Evolutionary conservation across 1,140 invertebrate species (phyloP), one percentile per base, ranked within the genome.

Genomic region (Dryas iulia): DNA sequence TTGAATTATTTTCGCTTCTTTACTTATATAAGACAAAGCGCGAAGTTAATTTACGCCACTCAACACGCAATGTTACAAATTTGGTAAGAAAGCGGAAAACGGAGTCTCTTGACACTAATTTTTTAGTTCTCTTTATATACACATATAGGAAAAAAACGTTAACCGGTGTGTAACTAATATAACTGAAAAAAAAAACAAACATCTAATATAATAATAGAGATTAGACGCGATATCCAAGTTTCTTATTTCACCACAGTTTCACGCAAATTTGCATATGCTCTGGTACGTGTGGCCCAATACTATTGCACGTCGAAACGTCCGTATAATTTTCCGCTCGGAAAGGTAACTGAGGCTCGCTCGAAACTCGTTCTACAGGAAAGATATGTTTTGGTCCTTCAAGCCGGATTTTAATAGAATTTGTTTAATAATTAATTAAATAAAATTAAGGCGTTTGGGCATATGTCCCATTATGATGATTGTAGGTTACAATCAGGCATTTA

Each of bases 241-340:
- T 26, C 10, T 52, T 58, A 69, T 73, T 76, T 67, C 65, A 52
- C 26, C 60, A 69, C 24, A 69, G 74, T 81, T 83, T 79, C 74
- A 81, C 61, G 74, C 70, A 65, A 70, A 81, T 83, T 76, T 81
- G 72, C 79, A 83, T 83, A 73, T 69, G 67, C 33, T 69, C 54
- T 47, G n/a, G 57, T 69, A 53, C 59, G 53, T 66, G 74, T 80
- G 80, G 71, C 76, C 76, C 71, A 74, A 80, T 78, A 78, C 66
- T 62, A 74, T 74, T 74, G 71, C 69, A 69, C 33, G 63, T 64
- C 25, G 64, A 60, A 77, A 71, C 70, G 71, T 73, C 67, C 67
- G 75, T 77, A 72, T 74, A 62, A 79, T 82, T 79, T 82, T 73
- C 69, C 76, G 73, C 78, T 75, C 71, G 74, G 74, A 66, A 70